phyloP scores from a whole-genome alignment of 2,113 vertebrate species.

The Anser cygnoides region DNA sequence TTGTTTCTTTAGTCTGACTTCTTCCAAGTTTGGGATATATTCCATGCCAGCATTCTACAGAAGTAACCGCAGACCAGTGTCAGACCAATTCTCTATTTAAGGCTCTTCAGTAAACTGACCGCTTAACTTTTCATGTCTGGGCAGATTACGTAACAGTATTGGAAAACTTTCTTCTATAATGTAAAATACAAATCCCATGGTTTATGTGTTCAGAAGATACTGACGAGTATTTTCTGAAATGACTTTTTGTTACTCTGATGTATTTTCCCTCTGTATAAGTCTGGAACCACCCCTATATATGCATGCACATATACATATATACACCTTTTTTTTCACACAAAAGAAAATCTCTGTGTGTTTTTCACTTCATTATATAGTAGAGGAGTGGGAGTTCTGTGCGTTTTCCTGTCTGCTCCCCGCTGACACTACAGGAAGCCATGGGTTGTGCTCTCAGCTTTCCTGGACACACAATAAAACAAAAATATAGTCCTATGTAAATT shows the following conservation, averaged over 20 bases:
- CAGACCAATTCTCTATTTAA: neutral
- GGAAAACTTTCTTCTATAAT: neutral
- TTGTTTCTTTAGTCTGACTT: neutral
- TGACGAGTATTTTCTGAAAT: neutral
- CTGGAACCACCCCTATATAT: neutral
- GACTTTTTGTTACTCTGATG: neutral
- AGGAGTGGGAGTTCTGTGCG: neutral
- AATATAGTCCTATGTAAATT: neutral
- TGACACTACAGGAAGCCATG: neutral
- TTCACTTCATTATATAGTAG: neutral
- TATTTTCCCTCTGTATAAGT: neutral
- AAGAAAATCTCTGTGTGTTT: neutral
- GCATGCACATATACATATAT: neutral
- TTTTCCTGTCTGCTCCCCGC: neutral
- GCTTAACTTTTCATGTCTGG: neutral
- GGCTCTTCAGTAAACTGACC: neutral
- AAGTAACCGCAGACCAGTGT: neutral
- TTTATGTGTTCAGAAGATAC: neutral
- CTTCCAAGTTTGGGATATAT: neutral
- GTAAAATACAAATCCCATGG: neutral
- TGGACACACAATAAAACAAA: neutral
- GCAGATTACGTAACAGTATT: neutral
- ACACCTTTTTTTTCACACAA: neutral
- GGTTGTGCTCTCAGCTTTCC: neutral
- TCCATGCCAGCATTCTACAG: neutral